Conservation (phyloP, 2,797 vertebrate genomes). For the Varecia variegata region DNA sequence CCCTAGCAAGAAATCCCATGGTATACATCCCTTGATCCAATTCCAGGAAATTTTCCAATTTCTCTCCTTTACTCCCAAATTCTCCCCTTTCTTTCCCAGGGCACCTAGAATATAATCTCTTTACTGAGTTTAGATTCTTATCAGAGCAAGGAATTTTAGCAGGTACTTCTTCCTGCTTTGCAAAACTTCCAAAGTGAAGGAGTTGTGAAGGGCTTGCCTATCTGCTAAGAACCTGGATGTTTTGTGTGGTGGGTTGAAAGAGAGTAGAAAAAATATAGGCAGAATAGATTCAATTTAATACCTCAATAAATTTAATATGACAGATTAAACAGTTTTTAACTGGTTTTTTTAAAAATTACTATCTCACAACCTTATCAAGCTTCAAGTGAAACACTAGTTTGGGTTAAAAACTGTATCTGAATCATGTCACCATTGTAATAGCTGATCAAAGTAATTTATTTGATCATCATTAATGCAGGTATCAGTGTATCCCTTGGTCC, state of each 20-base stretch:
- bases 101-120: background rate
- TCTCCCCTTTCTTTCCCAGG: rapidly evolving
- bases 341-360: background rate
- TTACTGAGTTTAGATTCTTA: background rate
- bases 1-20: background rate
- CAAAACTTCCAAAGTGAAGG: background rate
- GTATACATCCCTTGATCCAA: background rate
- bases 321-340: background rate
- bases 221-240: background rate
- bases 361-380: background rate
- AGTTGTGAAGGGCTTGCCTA: background rate
- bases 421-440: background rate
- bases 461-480: background rate
- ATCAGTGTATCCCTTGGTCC: background rate
- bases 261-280: background rate
- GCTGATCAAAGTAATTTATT: background rate
- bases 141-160: background rate
- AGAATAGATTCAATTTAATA: background rate
- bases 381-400: background rate
- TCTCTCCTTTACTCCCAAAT: background rate
- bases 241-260: background rate
- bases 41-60: background rate
- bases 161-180: background rate
- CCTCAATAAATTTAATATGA: background rate
- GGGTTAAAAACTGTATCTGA: constrained; percentile 8